These are phyloP conservation scores for Hyperopisus bebe DNA, from an alignment of 2,113 vertebrate species.

Conservation along the genomic window DNA sequence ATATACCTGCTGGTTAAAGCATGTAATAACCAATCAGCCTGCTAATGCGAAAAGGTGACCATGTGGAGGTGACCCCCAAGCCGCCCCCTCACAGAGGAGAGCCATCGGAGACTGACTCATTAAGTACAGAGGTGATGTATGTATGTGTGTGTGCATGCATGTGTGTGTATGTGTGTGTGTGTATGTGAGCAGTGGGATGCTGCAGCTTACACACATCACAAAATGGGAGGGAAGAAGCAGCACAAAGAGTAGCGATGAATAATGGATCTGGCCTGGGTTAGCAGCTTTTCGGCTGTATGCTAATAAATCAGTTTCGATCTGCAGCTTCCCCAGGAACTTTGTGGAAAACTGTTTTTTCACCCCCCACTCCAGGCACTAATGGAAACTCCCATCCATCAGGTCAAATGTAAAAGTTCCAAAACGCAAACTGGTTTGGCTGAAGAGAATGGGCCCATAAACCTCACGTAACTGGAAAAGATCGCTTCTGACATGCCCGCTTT, in stretches of 20 bases:
- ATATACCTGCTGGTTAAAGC: slow-evolving; percentile 3
- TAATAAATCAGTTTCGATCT: not conserved
- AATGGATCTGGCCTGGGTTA: not conserved
- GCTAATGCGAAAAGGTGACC: not conserved
- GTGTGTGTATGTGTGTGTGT: not conserved
- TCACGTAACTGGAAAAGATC: not conserved
- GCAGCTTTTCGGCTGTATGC: not conserved
- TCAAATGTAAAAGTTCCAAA: not conserved
- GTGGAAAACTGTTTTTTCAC: not conserved
- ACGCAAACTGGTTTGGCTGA: not conserved
- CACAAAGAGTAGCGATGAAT: slow-evolving; percentile 1
- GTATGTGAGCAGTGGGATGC: not conserved
- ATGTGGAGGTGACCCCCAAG: not conserved
- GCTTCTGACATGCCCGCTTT: not conserved
- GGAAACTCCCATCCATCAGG: not conserved
- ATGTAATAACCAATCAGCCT: not conserved
- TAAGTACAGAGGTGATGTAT: not conserved
- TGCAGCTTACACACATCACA: not conserved
- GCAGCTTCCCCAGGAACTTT: not conserved
- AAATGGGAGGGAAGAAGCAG: not conserved
- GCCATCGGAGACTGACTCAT: not conserved
- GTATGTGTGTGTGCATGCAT: not conserved
- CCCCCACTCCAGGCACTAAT: not conserved
- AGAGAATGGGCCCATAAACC: not conserved
- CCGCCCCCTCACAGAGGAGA: not conserved